These are phyloP conservation scores for Peromyscus leucopus DNA, from an alignment of 2,113 vertebrate species.

Conservation along the genomic window DNA sequence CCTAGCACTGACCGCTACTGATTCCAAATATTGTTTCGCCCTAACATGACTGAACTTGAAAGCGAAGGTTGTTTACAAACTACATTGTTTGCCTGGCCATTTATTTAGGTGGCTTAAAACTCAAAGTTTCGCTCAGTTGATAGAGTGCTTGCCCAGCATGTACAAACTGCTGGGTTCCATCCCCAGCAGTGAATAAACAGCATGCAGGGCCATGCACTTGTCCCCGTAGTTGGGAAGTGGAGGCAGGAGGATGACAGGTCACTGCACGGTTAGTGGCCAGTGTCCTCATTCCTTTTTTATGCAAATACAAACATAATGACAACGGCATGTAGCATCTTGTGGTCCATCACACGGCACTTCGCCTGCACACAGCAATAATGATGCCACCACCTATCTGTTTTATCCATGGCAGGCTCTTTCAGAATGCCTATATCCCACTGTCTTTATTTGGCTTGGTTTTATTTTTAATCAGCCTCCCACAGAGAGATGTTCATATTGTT, in stretches of 20 bases:
- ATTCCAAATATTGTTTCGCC: neutral
- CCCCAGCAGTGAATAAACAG: neutral
- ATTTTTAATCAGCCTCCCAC: neutral
- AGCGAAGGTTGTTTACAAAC: neutral
- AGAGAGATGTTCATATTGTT: neutral
- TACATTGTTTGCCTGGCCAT: no score
- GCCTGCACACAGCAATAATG: no score
- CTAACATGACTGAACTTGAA: neutral
- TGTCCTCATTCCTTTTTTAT: neutral
- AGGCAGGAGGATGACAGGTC: neutral
- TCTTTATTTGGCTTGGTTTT: neutral
- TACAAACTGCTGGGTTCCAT: neutral
- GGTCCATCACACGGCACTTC: neutral
- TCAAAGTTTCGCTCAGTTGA: neutral
- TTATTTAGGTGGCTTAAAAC: neutral
- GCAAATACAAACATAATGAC: neutral
- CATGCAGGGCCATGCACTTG: no score
- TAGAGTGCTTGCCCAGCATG: neutral
- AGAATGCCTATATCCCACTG: neutral
- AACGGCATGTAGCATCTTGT: rapidly evolving
- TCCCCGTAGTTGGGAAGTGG: neutral
- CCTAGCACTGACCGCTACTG: neutral
- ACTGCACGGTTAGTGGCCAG: neutral
- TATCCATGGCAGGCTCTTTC: neutral
- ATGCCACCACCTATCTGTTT: no score